These are phyloP conservation scores for Metaphire vulgaris DNA, from an alignment of 1,140 invertebrate species.

Conservation along the genomic window DNA sequence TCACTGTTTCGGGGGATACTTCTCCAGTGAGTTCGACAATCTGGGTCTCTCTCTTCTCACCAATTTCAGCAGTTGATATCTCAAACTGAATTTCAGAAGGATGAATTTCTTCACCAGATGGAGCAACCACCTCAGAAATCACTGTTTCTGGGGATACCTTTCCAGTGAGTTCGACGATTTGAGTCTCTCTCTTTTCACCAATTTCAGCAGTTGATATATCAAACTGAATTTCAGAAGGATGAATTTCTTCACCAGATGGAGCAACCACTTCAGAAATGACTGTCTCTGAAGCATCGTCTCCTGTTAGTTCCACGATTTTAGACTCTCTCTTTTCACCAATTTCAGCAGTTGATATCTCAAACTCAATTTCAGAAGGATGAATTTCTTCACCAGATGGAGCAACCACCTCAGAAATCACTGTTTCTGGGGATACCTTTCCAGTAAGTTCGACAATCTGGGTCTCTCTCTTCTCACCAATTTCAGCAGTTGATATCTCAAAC, in stretches of 20 bases:
- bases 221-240: constrained; percentile 13
- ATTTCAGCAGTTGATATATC: constrained; percentile 18
- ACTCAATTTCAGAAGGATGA: neutral
- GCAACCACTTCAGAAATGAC: constrained; percentile 11
- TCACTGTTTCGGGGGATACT: neutral
- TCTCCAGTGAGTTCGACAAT: neutral
- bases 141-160: neutral
- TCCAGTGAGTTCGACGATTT: constrained; percentile 9
- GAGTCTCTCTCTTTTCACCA: constrained; percentile 13
- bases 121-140: neutral
- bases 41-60: neutral
- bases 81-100: neutral
- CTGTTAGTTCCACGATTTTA: neutral
- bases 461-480: too few relatives aligned
- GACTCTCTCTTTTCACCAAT: neutral
- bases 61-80: neutral
- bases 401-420: neutral
- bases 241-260: constrained; percentile 20
- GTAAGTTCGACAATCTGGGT: too few relatives aligned
- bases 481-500: too few relatives aligned
- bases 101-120: neutral
- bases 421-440: too few relatives aligned
- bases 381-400: constrained; percentile 23
- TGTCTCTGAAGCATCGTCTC: constrained; percentile 13
- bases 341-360: constrained; percentile 20